A percentile compares a stretch with the other conserved stretches of the same genome.
These are phyloP conservation scores for Rhinolophus sinicus DNA, from an alignment of 2,113 vertebrate species.

Conservation along the genomic window DNA sequence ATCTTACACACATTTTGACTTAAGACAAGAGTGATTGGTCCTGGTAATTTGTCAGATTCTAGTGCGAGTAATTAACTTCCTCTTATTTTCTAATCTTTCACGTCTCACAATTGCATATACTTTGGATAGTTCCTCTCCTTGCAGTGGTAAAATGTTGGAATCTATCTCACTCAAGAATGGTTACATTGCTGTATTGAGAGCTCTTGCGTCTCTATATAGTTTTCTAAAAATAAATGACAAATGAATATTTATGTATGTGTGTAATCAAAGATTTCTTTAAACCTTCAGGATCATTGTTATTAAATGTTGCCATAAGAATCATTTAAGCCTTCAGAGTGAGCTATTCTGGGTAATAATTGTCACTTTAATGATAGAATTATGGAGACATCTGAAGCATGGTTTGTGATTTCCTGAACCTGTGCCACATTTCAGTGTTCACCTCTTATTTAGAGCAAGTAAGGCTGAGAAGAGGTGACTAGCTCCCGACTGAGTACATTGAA, in stretches of 20 bases:
- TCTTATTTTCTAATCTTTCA: constrained; percentile 47
- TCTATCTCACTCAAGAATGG: background rate
- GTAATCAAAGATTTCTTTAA: constrained; percentile 15
- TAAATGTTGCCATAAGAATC: constrained; percentile 13
- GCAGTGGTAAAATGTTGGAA: background rate
- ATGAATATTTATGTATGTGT: background rate
- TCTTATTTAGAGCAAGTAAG: background rate
- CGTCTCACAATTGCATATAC: constrained; percentile 14
- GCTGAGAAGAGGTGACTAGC: background rate
- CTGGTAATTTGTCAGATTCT: constrained; percentile 48
- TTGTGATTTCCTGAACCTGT: constrained; percentile 45
- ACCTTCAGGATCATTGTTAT: background rate
- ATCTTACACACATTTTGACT: constrained; percentile 16
- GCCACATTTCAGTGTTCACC: constrained; percentile 8
- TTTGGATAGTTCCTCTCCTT: background rate
- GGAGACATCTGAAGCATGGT: constrained; percentile 18
- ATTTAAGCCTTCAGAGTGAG: background rate
- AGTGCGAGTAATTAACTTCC: constrained; percentile 25
- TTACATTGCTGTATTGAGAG: background rate
- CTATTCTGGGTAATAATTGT: constrained; percentile 41
- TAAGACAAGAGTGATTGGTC: background rate
- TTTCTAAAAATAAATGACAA: constrained; percentile 37
- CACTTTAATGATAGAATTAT: constrained; percentile 18
- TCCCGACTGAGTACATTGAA: constrained; percentile 34
- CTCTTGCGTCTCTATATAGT: background rate